These are phyloP conservation scores for Siderastrea radians DNA, from an alignment of 92 coral and sea anemone species.

Conservation along the genomic window DNA sequence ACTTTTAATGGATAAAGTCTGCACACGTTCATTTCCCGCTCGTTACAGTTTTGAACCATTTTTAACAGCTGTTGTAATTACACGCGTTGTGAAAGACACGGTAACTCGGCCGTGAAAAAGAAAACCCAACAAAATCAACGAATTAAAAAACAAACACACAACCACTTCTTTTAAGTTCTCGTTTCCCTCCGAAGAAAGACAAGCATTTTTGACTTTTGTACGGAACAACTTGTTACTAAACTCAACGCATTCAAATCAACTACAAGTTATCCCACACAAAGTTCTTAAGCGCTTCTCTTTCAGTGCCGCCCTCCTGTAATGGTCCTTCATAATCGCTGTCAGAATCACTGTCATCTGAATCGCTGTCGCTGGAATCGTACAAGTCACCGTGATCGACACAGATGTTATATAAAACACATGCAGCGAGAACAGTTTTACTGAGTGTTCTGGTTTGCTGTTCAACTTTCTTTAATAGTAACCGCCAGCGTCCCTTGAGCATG, in stretches of 20 bases:
- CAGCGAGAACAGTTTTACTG: constrained; percentile 63
- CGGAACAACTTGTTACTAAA: constrained; percentile 9
- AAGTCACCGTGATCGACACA: constrained; percentile 52
- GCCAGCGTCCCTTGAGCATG: constrained; percentile 52
- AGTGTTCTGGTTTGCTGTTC: constrained; percentile 50
- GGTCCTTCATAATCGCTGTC: constrained; percentile 38
- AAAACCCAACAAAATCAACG: constrained; percentile 29
- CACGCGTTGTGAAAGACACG: constrained; percentile 15
- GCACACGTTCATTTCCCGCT: neutral
- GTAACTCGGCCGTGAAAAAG: constrained; percentile 7
- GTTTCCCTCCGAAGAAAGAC: constrained; percentile 15
- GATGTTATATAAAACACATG: constrained; percentile 59
- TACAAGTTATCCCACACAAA: constrained; percentile 49
- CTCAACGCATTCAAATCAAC: constrained; percentile 6
- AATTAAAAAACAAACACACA: constrained; percentile 24
- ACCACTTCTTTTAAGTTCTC: constrained; percentile 3
- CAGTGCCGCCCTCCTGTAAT: constrained; percentile 43
- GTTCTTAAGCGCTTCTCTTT: constrained; percentile 46
- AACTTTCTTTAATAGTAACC: constrained; percentile 41
- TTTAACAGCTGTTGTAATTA: constrained; percentile 6
- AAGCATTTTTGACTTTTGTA: constrained; percentile 15
- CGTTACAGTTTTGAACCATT: constrained; percentile 9
- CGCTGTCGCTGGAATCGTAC: constrained; percentile 34
- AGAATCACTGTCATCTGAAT: constrained; percentile 43
- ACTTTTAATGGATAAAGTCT: neutral